Percentiles rank a stretch among this genome's conserved stretches.
phyloP scores from a whole-genome alignment of 2,888 invertebrate genomes.

The Sipha maydis region DNA sequence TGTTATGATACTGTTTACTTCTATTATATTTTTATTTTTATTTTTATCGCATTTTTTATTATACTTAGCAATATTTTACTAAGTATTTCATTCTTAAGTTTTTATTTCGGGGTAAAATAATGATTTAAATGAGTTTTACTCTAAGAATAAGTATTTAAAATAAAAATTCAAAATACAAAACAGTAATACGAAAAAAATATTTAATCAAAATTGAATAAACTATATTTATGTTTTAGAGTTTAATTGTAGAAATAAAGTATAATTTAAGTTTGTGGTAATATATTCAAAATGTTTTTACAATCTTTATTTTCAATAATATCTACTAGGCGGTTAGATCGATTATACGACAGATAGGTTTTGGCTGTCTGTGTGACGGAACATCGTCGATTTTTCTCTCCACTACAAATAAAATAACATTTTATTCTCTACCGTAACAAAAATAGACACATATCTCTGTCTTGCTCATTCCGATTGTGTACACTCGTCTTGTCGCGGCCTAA shows the following conservation, averaged over 20 bases:
- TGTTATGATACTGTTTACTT: no score
- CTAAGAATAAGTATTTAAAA: neutral
- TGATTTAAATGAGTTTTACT: neutral
- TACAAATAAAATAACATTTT: constrained; percentile 36
- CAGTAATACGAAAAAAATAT: neutral
- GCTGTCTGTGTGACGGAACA: constrained; percentile 3
- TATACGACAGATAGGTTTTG: neutral
- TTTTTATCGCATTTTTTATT: no score
- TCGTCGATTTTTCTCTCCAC: constrained; percentile 5
- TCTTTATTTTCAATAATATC: neutral
- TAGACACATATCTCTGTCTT: constrained; percentile 41
- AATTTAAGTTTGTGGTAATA: neutral
- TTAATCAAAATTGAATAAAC: neutral
- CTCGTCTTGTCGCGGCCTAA: constrained; percentile 44
- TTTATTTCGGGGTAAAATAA: neutral
- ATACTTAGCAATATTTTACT: no score
- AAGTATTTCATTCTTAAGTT: neutral
- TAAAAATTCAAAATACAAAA: neutral
- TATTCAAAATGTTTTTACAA: neutral
- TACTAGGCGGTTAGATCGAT: neutral
- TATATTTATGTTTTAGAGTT: neutral
- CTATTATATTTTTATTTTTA: no score
- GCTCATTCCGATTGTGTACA: constrained; percentile 43
- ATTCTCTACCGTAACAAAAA: constrained; percentile 39
- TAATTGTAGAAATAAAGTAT: neutral